Percentiles rank a stretch among this genome's conserved stretches.
These are phyloP conservation scores for Oxytorus armatus DNA, from an alignment of 2,888 invertebrate genomes.

Conservation along the genomic window DNA sequence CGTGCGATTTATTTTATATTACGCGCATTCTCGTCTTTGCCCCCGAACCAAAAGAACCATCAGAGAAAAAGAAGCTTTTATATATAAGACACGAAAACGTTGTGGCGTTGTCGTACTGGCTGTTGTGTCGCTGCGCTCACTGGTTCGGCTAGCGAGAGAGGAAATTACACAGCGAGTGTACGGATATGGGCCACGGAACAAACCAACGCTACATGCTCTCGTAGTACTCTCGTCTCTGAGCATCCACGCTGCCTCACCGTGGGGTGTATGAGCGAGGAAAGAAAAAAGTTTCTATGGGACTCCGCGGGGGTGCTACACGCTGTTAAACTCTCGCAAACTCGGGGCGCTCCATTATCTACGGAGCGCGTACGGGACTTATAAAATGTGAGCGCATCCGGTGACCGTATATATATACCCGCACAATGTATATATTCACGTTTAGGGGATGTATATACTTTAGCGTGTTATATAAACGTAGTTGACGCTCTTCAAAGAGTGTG, in stretches of 20 bases:
- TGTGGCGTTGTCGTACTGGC: constrained; percentile 41
- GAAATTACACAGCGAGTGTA: constrained; percentile 59
- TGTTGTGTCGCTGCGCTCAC: constrained; percentile 16
- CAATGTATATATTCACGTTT: constrained; percentile 45
- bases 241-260: constrained; percentile 38
- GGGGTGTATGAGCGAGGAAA: constrained; percentile 8
- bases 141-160: constrained; percentile 46
- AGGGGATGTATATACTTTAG: constrained; percentile 10
- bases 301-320: constrained; percentile 14
- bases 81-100: constrained; percentile 23
- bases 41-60: constrained; percentile 10
- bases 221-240: constrained; percentile 26
- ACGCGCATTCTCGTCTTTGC: neutral
- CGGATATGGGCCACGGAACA: constrained; percentile 24
- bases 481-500: constrained; percentile 36
- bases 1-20: neutral
- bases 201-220: neutral
- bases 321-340: constrained; percentile 32
- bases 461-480: neutral
- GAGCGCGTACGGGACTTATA: constrained; percentile 52
- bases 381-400: constrained; percentile 48
- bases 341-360: too few relatives aligned
- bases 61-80: constrained; percentile 51
- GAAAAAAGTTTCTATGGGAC: constrained; percentile 45
- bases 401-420: constrained; percentile 43